These are phyloP conservation scores for Macrosoma leucophasiata DNA, from an alignment of 2,888 invertebrate species.

Conservation along the genomic window DNA sequence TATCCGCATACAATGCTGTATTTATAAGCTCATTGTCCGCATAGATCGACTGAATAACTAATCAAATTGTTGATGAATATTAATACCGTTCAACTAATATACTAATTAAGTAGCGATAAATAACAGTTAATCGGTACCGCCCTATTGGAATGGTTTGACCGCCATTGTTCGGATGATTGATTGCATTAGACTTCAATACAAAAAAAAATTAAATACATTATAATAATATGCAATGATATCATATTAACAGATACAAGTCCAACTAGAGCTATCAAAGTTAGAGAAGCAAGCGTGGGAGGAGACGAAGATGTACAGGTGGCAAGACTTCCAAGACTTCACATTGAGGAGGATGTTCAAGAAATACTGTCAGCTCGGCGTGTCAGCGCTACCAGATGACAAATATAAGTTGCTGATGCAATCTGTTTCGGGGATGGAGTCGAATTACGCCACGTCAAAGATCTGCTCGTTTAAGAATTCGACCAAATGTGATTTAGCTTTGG, in stretches of 20 bases:
- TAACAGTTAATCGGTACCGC: too few relatives aligned
- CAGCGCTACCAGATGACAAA: constrained; percentile 82
- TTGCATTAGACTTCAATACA: too few relatives aligned
- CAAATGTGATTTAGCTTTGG: constrained; percentile 82
- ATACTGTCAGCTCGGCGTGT: constrained; percentile 81
- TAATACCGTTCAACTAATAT: too few relatives aligned
- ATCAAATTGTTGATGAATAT: too few relatives aligned
- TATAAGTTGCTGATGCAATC: constrained; percentile 77
- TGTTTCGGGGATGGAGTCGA: constrained; percentile 83
- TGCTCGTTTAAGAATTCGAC: constrained; percentile 79
- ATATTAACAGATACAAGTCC: constrained; percentile 51
- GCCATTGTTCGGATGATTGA: too few relatives aligned
- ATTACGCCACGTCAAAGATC: constrained; percentile 85
- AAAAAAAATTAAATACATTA: too few relatives aligned
- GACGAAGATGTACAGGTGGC: constrained; percentile 83
- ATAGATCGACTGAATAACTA: too few relatives aligned
- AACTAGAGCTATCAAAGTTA: constrained; percentile 63
- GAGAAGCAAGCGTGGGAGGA: constrained; percentile 80
- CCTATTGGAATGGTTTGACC: too few relatives aligned
- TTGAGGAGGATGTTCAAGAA: constrained; percentile 84
- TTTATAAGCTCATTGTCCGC: too few relatives aligned
- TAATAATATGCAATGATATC: too few relatives aligned
- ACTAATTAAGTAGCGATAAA: too few relatives aligned
- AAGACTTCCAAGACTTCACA: constrained; percentile 79
- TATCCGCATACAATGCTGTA: too few relatives aligned